Conservation (phyloP, 2,797 vertebrate species). For the Fistularia commersonii region DNA sequence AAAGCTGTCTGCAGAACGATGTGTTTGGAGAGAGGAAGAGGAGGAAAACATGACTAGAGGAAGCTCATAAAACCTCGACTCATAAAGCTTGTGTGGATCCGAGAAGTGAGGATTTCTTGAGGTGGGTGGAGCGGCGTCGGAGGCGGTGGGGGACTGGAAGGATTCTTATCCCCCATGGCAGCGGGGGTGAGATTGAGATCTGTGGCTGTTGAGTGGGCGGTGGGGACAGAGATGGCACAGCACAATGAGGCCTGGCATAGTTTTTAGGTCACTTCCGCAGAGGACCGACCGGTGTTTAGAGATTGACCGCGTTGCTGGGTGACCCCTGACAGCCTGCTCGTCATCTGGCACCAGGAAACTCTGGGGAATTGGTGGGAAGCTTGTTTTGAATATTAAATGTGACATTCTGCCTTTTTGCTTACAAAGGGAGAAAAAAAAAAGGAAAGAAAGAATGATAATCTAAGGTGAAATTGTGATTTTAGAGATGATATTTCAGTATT, state of each 20-base stretch:
- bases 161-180: constrained; percentile 26
- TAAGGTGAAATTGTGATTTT: constrained; percentile 28
- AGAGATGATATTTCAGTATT: background rate
- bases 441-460: constrained; percentile 22
- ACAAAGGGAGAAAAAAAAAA: constrained; percentile 19
- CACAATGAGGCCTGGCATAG: constrained; percentile 28
- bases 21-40: constrained; percentile 6
- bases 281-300: constrained; percentile 54
- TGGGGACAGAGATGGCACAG: constrained; percentile 12
- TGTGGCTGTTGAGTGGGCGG: constrained; percentile 15
- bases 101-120: constrained; percentile 40
- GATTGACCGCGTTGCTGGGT: constrained; percentile 54
- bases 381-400: constrained; percentile 67
- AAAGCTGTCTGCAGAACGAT: constrained; percentile 43
- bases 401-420: constrained; percentile 59
- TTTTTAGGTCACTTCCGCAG: constrained; percentile 66
- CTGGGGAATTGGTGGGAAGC: constrained; percentile 52
- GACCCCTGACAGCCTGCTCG: constrained; percentile 70
- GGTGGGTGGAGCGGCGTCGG: constrained; percentile 16
- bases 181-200: constrained; percentile 34
- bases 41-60: constrained; percentile 36
- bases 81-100: constrained; percentile 58
- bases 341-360: constrained; percentile 64
- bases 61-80: constrained; percentile 60
- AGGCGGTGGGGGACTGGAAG: background rate